Evolutionary conservation across 2,888 invertebrate genomes (phyloP).

Genomic region (Leptinotarsa peninsularis): DNA sequence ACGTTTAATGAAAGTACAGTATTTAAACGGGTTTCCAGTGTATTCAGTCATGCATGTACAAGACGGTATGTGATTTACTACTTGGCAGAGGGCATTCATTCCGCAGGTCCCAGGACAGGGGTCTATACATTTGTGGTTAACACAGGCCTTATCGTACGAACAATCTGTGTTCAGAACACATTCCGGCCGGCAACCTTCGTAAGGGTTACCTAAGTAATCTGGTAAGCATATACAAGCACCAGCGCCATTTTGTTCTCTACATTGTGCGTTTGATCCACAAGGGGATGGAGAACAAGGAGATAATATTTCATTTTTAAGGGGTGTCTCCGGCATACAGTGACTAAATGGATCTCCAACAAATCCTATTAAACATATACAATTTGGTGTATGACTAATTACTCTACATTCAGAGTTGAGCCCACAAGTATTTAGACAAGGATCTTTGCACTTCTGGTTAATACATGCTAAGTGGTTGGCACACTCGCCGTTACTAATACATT

Average conservation of each 20-base stretch:
- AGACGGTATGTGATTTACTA: conserved; percentile 77
- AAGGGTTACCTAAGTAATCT: conserved; percentile 65
- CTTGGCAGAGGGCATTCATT: conserved; percentile 79
- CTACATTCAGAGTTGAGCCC: conserved; percentile 78
- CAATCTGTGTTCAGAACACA: conserved; percentile 80
- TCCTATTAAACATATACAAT: conserved; percentile 78
- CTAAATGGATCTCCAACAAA: conserved; percentile 72
- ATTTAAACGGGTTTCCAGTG: conserved; percentile 58
- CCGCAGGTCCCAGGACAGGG: conserved; percentile 86
- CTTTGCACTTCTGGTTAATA: conserved; percentile 78
- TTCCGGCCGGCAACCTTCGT: conserved; percentile 77
- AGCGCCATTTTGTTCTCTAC: conserved; percentile 65
- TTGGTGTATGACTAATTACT: conserved; percentile 81
- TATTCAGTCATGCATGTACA: conserved; percentile 71
- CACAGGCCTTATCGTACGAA: conserved; percentile 77
- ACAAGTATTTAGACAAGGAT: conserved; percentile 84
- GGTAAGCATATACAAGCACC: conserved; percentile 65
- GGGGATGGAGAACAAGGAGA: conserved; percentile 77
- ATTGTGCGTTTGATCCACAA: conserved; percentile 71
- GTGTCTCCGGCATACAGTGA: conserved; percentile 66
- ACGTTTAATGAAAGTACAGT: conserved; percentile 66
- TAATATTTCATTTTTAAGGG: conserved; percentile 51
- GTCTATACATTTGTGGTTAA: conserved; percentile 80
- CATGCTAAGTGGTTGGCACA: conserved; percentile 80
- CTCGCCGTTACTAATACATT: conserved; percentile 81